Percentiles rank a stretch among this genome's conserved stretches.
Evolutionary conservation across 1,140 invertebrate genomes (phyloP).

Genomic region (Chrysoperla carnea): DNA sequence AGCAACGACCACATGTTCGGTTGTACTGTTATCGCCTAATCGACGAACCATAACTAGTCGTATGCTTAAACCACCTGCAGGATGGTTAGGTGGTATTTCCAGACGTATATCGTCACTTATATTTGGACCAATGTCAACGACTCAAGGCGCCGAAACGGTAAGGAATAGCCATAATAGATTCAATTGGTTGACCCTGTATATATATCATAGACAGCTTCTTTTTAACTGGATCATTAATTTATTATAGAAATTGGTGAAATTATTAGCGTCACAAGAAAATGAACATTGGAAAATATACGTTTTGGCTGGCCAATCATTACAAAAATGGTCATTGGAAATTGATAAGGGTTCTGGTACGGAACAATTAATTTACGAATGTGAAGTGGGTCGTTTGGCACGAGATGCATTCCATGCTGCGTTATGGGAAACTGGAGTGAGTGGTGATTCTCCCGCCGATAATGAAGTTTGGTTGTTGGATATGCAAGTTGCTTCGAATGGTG

Average conservation of each 20-base stretch:
- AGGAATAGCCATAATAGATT: conserved; percentile 14
- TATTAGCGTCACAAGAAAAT: conserved; percentile 26
- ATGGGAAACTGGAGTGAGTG: conserved; percentile 29
- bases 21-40: conserved; percentile 44
- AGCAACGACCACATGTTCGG: conserved; percentile 78
- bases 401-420: conserved; percentile 38
- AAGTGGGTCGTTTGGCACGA: conserved; percentile 38
- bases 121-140: conserved; percentile 61
- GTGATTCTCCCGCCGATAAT: conserved; percentile 13
- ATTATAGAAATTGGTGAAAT: conserved; percentile 43
- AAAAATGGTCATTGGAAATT: conserved; percentile 40
- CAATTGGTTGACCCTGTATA: background rate
- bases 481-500: conserved; percentile 37
- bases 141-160: conserved; percentile 59
- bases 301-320: conserved; percentile 42
- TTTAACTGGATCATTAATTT: no score
- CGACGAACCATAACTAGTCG: conserved; percentile 49
- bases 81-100: conserved; percentile 77
- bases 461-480: conserved; percentile 49
- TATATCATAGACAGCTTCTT: background rate
- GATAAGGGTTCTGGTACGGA: conserved; percentile 26
- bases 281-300: conserved; percentile 38
- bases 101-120: conserved; percentile 70
- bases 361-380: conserved; percentile 39
- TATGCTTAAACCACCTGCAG: conserved; percentile 55